phyloP scores from a whole-genome alignment of 1,140 invertebrate genomes.

The Phenacoccus solenopsis region DNA sequence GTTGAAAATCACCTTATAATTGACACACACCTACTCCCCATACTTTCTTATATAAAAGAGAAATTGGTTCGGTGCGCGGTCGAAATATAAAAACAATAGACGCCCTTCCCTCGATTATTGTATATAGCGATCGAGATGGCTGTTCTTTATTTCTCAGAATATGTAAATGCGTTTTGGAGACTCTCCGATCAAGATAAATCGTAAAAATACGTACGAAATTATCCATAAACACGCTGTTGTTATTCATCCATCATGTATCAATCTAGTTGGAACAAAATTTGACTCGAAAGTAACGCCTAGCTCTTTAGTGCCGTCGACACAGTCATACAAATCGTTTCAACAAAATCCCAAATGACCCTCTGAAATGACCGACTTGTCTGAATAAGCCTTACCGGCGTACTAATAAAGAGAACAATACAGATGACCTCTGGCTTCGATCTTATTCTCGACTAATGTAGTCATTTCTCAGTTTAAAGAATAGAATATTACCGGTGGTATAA shows the following conservation, averaged over 20 bases:
- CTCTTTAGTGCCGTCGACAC: too few species aligned
- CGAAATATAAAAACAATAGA: neutral
- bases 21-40: neutral
- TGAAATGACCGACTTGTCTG: constrained; percentile 5
- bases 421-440: constrained; percentile 13
- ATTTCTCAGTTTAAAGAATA: neutral
- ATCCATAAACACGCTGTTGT: too few species aligned
- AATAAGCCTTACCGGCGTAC: neutral
- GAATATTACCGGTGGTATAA: neutral
- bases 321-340: too few species aligned
- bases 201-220: too few species aligned
- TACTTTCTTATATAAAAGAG: neutral
- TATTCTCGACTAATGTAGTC: constrained; percentile 11
- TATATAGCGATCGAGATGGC: neutral
- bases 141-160: neutral
- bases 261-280: too few species aligned
- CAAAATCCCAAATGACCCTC: neutral
- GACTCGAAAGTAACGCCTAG: too few species aligned
- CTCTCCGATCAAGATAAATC: neutral
- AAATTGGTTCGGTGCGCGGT: neutral
- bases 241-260: too few species aligned
- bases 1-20: neutral
- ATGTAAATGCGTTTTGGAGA: neutral
- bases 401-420: constrained; percentile 12
- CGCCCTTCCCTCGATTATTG: neutral